Percentiles rank a stretch among this genome's conserved stretches.
These are phyloP conservation scores for Cerceris ruficornis DNA, from an alignment of 2,888 invertebrate species.

Conservation along the genomic window DNA sequence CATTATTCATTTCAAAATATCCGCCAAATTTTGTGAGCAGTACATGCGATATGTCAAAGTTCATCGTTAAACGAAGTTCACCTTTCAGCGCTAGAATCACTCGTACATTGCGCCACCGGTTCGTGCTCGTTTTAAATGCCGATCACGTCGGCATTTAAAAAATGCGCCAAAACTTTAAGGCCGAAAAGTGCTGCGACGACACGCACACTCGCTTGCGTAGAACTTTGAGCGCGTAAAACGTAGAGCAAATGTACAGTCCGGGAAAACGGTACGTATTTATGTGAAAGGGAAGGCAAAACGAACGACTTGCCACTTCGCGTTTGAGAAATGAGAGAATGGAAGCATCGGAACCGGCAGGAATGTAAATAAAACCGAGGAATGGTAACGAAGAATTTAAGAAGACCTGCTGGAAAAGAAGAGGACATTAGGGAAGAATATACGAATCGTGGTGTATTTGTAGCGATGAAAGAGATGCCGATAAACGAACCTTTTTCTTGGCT, in stretches of 20 bases:
- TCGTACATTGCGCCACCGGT: background rate
- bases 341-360: background rate
- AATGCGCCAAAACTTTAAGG: constrained; percentile 35
- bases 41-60: too few relatives aligned
- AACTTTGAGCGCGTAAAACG: constrained; percentile 31
- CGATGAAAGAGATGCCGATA: constrained; percentile 15
- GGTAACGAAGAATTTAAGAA: background rate
- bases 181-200: constrained; percentile 53
- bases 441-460: constrained; percentile 2
- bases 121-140: background rate
- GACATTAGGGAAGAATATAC: background rate
- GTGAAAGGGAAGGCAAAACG: constrained; percentile 1
- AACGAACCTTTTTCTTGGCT: constrained; percentile 65
- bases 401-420: constrained; percentile 1
- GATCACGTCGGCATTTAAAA: background rate
- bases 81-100: too few relatives aligned
- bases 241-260: constrained; percentile 52
- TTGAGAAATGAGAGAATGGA: too few relatives aligned
- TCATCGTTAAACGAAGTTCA: too few relatives aligned
- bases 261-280: constrained; percentile 56
- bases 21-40: too few relatives aligned
- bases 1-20: too few relatives aligned
- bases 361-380: background rate
- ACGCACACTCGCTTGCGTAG: constrained; percentile 56
- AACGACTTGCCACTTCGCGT: background rate